Conservation (phyloP, 2,888 invertebrate genomes). For the Nipponacmea schrenckii region DNA sequence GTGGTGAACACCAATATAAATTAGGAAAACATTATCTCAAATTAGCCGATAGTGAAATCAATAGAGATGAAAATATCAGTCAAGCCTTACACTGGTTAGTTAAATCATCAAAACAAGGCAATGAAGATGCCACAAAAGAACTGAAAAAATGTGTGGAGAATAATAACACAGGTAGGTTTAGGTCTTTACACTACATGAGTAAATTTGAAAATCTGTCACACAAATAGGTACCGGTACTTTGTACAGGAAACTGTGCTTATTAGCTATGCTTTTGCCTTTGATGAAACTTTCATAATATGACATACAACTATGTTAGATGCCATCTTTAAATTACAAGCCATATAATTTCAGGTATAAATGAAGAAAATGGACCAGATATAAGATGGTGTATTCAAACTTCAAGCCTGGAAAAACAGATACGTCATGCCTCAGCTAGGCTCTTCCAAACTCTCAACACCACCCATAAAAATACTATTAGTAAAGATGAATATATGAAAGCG, state of each 20-base stretch:
- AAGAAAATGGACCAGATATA: slow-evolving; percentile 80
- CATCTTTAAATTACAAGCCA: background rate
- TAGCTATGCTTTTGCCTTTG: too few species aligned
- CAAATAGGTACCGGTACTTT: too few species aligned
- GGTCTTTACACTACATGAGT: background rate
- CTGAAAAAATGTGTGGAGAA: slow-evolving; percentile 69
- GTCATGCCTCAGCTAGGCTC: slow-evolving; percentile 86
- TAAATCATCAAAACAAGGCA: slow-evolving; percentile 92
- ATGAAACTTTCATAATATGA: too few species aligned
- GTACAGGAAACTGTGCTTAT: too few species aligned
- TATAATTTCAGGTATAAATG: slow-evolving; percentile 74
- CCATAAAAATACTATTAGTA: slow-evolving; percentile 74
- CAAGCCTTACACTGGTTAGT: slow-evolving; percentile 90
- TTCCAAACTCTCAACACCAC: slow-evolving; percentile 77
- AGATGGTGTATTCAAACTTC: slow-evolving; percentile 85
- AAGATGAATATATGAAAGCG: slow-evolving; percentile 73
- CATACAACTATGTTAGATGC: too few species aligned
- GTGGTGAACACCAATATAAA: slow-evolving; percentile 47
- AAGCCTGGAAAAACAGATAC: slow-evolving; percentile 85
- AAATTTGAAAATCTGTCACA: background rate
- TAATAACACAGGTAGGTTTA: slow-evolving; percentile 46
- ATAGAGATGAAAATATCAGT: slow-evolving; percentile 75
- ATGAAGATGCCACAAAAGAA: slow-evolving; percentile 84
- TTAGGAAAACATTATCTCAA: slow-evolving; percentile 51
- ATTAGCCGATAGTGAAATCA: slow-evolving; percentile 49